Conservation (phyloP, 2,888 invertebrate species). For the Linnaemya vulpina region DNA sequence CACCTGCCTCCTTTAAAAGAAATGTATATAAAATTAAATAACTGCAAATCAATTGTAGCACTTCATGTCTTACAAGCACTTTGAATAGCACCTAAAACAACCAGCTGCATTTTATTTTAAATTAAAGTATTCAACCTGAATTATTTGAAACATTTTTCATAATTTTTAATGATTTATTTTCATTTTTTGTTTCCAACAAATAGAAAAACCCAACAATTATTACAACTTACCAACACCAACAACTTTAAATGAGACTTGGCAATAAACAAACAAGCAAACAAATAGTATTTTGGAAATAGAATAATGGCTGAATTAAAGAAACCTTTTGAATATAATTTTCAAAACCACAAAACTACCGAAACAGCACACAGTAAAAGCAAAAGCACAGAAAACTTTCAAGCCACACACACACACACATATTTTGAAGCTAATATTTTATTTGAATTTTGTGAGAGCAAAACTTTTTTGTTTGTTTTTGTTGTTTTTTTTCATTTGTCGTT, state of each 20-base stretch:
- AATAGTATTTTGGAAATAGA: conserved; percentile 18
- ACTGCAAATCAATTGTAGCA: conserved; percentile 31
- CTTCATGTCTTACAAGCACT: conserved; percentile 60
- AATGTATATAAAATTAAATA: too few species aligned
- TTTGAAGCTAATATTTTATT: conserved; percentile 15
- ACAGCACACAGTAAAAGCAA: conserved; percentile 34
- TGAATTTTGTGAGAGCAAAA: background rate
- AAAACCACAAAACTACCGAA: conserved; percentile 66
- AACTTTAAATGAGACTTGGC: conserved; percentile 29
- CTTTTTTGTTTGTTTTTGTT: background rate
- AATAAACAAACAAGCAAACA: conserved; percentile 33
- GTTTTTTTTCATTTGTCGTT: background rate
- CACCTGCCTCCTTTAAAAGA: background rate
- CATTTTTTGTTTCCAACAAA: conserved; percentile 1
- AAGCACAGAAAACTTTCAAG: conserved; percentile 38
- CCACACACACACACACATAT: too few species aligned
- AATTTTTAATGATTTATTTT: conserved; percentile 9
- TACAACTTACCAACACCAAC: conserved; percentile 56
- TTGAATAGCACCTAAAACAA: background rate
- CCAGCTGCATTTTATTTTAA: background rate
- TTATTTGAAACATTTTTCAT: background rate
- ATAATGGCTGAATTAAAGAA: conserved; percentile 34
- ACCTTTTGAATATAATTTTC: conserved; percentile 59
- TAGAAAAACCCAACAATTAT: conserved; percentile 52
- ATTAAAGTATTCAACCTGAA: conserved; percentile 15